phyloP scores from a whole-genome alignment of 2,888 invertebrate species.

The Cataglyphis cursor region DNA sequence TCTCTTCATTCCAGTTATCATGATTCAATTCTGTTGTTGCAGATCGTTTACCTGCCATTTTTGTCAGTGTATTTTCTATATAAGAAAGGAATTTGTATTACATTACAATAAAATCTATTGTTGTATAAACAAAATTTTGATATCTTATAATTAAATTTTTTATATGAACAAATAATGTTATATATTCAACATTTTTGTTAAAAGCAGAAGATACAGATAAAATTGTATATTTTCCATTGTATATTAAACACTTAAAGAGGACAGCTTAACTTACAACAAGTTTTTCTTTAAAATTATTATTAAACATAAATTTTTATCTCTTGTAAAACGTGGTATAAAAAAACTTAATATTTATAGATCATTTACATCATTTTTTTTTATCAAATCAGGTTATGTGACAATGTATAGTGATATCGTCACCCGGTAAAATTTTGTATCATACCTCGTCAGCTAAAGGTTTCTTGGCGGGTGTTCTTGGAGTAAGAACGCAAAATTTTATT shows the following conservation, averaged over 20 bases:
- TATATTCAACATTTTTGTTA: not conserved
- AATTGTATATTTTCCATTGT: not conserved
- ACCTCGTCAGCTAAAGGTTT: not conserved
- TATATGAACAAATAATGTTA: not conserved
- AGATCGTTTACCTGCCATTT: conserved; percentile 92
- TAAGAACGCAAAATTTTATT: not conserved
- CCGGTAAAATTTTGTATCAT: not conserved
- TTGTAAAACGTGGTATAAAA: not conserved
- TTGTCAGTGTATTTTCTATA: conserved; percentile 25
- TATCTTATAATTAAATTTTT: not conserved
- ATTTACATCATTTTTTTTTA: not conserved
- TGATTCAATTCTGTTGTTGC: conserved; percentile 93
- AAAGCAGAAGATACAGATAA: not conserved
- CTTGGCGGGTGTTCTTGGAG: not conserved
- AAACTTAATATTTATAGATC: not conserved
- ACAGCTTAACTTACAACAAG: not conserved
- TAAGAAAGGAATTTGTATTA: not conserved
- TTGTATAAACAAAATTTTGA: not conserved
- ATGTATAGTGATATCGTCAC: not conserved
- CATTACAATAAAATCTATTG: not conserved
- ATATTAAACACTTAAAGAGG: not conserved
- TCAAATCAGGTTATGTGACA: conserved; percentile 33
- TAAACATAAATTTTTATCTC: not conserved
- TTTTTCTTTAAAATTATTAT: not conserved
- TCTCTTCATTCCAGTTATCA: conserved; percentile 95